Evolutionary conservation across 1,140 invertebrate genomes (phyloP), one percentile per base, ranked within the genome.

Genomic region (Cydia amplana): DNA sequence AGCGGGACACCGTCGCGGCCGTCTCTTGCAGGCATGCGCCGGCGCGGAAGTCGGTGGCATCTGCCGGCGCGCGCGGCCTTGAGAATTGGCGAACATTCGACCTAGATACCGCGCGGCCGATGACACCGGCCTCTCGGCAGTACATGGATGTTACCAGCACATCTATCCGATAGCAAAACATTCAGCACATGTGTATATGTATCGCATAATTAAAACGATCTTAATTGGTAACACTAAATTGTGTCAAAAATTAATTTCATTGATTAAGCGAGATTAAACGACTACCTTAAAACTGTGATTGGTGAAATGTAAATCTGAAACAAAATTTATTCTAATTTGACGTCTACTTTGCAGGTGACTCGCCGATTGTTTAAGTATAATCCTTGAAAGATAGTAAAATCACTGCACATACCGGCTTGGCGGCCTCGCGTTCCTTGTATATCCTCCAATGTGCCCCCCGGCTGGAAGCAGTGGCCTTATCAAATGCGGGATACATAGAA

Each of bases 331-430:
- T 93, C 91, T 93, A 93, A 93, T 93, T 91, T 90, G 85, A 90
- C 84, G 85, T 93, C 91, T 93, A 91, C 87, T 93, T 93, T 90
- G 82, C 91, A 93, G 91, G 91, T 93, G 88, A 88, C 83, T 91
- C 91, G 90, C 83, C 91, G 91, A 91, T 87, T 90, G 89, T 92
- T 92, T 92, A 91, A 91, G 87, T 90, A 91, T 90, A 90, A 83
- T 83, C 89, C 83, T 88, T 85, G 83, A 91, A 87, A 87, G 84
- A 87, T 79, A 88, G 86, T 83, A 80, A 81, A 83, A 88, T 91
- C 87, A 92, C 86, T 86, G 90, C 91, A 91, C 87, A 81, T 88
- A 86, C 86, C 77, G 78, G 81, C 88, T 85, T 90, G 87, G 84
- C 77, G 75, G 83, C 82, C 89, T 86, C 82, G 76, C 51, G 77